A percentile compares a stretch with the other conserved stretches of the same genome.
These are phyloP conservation scores for Corydoras sp. DNA, from an alignment of 2,113 vertebrate species.

Conservation along the genomic window DNA sequence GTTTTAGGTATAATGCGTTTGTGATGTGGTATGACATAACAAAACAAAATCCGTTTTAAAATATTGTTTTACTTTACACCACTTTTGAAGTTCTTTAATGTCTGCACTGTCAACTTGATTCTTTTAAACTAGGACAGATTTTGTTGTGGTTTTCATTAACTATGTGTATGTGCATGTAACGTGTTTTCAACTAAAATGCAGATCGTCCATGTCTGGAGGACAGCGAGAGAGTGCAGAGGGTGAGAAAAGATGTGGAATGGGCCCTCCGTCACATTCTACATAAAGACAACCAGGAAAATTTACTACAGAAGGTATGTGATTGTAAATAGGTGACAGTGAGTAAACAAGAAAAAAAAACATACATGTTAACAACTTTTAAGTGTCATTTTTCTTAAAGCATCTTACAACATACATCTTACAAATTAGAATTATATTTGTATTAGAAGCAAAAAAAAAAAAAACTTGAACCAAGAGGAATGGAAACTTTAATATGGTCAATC, in stretches of 20 bases:
- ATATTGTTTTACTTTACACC: too few species aligned
- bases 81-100: too few species aligned
- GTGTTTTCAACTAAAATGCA: conserved; percentile 44
- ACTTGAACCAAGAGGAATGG: too few species aligned
- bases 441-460: too few species aligned
- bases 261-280: conserved; percentile 76
- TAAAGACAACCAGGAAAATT: conserved; percentile 72
- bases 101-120: too few species aligned
- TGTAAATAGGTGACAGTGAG: background rate
- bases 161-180: background rate
- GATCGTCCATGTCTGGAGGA: conserved; percentile 83
- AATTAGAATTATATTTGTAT: too few species aligned
- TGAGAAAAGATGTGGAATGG: conserved; percentile 71
- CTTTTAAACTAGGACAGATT: background rate
- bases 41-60: too few species aligned
- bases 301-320: conserved; percentile 72
- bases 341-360: background rate
- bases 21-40: too few species aligned
- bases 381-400: too few species aligned
- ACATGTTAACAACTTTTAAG: background rate
- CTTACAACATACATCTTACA: too few species aligned
- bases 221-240: conserved; percentile 69
- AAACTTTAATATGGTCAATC: too few species aligned
- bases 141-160: background rate
- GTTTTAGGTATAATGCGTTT: too few species aligned